Percentiles rank a stretch among this genome's conserved stretches.
Evolutionary conservation across 1,140 invertebrate species (phyloP).

Genomic region (Diprion similis): DNA sequence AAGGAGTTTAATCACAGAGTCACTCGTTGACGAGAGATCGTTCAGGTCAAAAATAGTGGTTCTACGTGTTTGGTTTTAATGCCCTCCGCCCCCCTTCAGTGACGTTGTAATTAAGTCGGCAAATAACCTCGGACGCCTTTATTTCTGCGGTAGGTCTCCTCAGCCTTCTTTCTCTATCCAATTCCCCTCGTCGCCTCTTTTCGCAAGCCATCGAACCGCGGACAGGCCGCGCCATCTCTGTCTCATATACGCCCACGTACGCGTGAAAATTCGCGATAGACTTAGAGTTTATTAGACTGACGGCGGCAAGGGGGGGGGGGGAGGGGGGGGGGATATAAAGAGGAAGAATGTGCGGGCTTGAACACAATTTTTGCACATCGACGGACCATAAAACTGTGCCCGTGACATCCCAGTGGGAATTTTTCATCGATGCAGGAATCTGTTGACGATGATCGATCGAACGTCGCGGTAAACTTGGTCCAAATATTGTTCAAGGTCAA

Average conservation of each 20-base stretch:
- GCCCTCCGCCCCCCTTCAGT: neutral
- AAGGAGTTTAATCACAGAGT: neutral
- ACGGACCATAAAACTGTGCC: neutral
- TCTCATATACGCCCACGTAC: neutral
- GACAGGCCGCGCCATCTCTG: neutral
- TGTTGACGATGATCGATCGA: neutral
- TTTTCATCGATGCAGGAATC: neutral
- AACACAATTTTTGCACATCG: neutral
- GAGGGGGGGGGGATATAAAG: neutral
- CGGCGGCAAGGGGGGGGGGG: no score
- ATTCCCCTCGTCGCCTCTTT: neutral
- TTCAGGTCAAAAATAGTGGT: conserved; percentile 2
- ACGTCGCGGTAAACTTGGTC: neutral
- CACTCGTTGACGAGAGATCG: neutral
- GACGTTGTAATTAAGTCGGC: conserved; percentile 3
- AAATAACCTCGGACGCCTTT: conserved; percentile 4
- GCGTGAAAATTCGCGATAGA: conserved; percentile 5
- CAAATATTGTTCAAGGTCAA: no score
- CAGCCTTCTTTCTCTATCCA: neutral
- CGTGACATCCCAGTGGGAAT: neutral
- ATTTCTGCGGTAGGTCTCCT: no score
- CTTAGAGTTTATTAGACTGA: neutral
- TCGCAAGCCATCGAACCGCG: neutral
- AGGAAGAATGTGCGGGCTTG: neutral
- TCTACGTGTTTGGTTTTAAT: conserved; percentile 1